Conservation (phyloP, 2,113 vertebrate species). For the Cyphomyrus discorhynchus region DNA sequence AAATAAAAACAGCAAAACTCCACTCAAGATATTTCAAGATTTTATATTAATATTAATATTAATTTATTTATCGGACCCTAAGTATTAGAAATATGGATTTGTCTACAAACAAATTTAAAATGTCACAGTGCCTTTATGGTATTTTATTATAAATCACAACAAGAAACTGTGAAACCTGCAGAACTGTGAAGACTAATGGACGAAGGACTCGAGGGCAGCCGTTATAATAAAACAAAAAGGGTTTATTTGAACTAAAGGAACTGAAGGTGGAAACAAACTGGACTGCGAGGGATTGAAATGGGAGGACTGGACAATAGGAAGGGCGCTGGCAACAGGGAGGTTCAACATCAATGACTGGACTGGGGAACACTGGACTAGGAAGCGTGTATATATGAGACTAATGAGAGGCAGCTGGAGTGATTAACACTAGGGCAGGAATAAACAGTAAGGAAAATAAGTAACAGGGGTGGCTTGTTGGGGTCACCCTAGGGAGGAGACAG, state of each 20-base stretch:
- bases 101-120: neutral
- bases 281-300: neutral
- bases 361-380: neutral
- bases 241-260: neutral
- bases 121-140: neutral
- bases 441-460: neutral
- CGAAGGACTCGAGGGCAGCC: neutral
- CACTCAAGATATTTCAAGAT: neutral
- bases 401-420: neutral
- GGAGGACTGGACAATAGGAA: neutral
- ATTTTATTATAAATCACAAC: neutral
- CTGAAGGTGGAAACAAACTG: neutral
- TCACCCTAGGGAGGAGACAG: neutral
- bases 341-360: neutral
- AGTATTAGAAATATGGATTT: neutral
- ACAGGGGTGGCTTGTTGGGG: neutral
- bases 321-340: neutral
- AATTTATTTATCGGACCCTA: neutral
- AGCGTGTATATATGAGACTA: neutral
- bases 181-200: neutral
- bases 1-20: neutral
- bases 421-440: neutral
- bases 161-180: neutral
- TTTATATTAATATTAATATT: neutral
- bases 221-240: neutral